Conservation (phyloP, 2,888 invertebrate genomes). For the Lathronympha strigana region DNA sequence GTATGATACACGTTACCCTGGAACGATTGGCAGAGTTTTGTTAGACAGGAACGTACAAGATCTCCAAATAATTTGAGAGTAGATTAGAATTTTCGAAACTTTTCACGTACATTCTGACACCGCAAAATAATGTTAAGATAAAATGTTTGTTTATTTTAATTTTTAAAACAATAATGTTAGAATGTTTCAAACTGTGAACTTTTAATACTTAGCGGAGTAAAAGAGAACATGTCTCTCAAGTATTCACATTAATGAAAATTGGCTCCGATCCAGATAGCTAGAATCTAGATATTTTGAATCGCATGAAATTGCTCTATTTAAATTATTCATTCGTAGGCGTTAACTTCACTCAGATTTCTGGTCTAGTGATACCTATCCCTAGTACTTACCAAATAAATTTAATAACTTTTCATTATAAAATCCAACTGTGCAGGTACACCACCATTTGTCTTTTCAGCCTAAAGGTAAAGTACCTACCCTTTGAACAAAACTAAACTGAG, state of each 20-base stretch:
- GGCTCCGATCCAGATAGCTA: constrained; percentile 62
- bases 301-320: constrained; percentile 62
- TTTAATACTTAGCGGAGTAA: constrained; percentile 10
- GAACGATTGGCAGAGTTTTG: constrained; percentile 26
- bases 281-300: constrained; percentile 44
- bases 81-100: constrained; percentile 1
- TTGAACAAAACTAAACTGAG: too few species aligned
- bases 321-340: constrained; percentile 50
- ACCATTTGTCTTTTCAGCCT: too few species aligned
- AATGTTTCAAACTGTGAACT: constrained; percentile 12
- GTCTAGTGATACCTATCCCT: neutral
- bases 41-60: constrained; percentile 1
- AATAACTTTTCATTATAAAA: neutral
- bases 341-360: constrained; percentile 8
- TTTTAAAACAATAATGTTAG: neutral
- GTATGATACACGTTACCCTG: constrained; percentile 30
- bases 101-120: neutral
- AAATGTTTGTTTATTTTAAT: neutral
- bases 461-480: too few species aligned
- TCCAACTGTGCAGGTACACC: too few species aligned
- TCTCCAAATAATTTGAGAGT: neutral
- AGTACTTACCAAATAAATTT: neutral
- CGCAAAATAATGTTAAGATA: neutral
- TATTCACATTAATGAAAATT: constrained; percentile 69
- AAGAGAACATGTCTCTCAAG: constrained; percentile 52